Conservation (phyloP, 2,888 invertebrate species). For the Mystacides longicornis region DNA sequence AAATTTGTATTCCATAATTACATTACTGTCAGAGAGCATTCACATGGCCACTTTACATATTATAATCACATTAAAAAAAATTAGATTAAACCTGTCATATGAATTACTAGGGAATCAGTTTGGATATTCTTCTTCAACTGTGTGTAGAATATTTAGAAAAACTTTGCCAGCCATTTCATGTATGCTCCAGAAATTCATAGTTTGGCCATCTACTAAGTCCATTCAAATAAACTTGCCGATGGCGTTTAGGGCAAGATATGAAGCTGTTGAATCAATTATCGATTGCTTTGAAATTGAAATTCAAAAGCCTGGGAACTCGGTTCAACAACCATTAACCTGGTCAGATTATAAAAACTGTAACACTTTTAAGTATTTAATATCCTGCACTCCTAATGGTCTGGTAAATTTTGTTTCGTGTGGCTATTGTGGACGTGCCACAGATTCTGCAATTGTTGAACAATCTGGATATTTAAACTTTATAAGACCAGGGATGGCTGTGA, state of each 20-base stretch:
- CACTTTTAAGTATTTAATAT: constrained; percentile 7
- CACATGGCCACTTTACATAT: neutral
- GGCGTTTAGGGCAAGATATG: constrained; percentile 3
- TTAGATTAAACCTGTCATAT: neutral
- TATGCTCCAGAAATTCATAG: neutral
- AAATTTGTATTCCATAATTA: neutral
- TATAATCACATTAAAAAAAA: neutral
- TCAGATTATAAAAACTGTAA: constrained; percentile 9
- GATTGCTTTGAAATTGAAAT: constrained; percentile 5
- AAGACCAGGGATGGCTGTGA: constrained; percentile 10
- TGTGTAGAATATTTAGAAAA: neutral
- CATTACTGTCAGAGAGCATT: neutral
- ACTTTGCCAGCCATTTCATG: neutral
- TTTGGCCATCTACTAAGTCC: neutral
- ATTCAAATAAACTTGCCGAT: neutral
- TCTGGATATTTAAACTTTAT: constrained; percentile 5
- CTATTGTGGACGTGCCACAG: constrained; percentile 6
- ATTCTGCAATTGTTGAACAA: neutral
- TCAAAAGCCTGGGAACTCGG: neutral
- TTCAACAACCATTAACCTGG: constrained; percentile 4
- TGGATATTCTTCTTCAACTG: neutral
- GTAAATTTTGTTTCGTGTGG: constrained; percentile 1
- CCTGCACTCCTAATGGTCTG: constrained; percentile 7
- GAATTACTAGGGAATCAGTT: neutral
- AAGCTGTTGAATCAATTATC: neutral